phyloP scores from a whole-genome alignment of 2,888 invertebrate species.

The Eupeodes latifasciatus region DNA sequence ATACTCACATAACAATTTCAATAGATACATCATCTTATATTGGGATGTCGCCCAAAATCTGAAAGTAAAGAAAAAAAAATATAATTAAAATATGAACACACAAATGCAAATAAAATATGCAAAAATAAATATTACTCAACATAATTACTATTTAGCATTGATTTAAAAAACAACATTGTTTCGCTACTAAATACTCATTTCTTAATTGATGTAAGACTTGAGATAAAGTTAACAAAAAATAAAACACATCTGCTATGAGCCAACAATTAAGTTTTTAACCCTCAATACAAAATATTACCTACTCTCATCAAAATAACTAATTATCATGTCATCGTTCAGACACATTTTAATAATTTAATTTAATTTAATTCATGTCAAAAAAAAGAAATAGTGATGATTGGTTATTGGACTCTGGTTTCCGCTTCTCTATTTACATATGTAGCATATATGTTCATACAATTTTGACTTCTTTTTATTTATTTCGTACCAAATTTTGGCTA shows the following conservation, averaged over 20 bases:
- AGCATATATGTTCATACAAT: background rate
- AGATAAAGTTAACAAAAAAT: conserved; percentile 3
- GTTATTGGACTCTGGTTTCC: conserved; percentile 20
- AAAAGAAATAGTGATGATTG: conserved; percentile 12
- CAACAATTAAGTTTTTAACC: conserved; percentile 36
- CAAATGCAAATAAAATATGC: background rate
- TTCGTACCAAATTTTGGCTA: background rate
- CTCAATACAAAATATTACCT: conserved; percentile 13
- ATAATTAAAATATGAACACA: background rate
- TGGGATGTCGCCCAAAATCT: conserved; percentile 29
- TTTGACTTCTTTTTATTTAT: background rate
- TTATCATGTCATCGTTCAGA: conserved; percentile 35
- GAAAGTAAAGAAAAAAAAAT: conserved; percentile 19
- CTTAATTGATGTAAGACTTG: background rate
- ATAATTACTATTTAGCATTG: background rate
- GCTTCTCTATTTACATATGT: conserved; percentile 8
- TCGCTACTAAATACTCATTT: background rate
- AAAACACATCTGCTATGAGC: background rate
- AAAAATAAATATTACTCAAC: background rate
- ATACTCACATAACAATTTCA: conserved; percentile 52
- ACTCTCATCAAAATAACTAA: conserved; percentile 25
- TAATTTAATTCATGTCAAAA: conserved; percentile 24
- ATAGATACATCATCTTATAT: conserved; percentile 48
- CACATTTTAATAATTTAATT: conserved; percentile 36
- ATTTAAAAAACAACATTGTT: background rate